phyloP scores from a whole-genome alignment of 2,888 invertebrate species.

The Isoperla grammatica region DNA sequence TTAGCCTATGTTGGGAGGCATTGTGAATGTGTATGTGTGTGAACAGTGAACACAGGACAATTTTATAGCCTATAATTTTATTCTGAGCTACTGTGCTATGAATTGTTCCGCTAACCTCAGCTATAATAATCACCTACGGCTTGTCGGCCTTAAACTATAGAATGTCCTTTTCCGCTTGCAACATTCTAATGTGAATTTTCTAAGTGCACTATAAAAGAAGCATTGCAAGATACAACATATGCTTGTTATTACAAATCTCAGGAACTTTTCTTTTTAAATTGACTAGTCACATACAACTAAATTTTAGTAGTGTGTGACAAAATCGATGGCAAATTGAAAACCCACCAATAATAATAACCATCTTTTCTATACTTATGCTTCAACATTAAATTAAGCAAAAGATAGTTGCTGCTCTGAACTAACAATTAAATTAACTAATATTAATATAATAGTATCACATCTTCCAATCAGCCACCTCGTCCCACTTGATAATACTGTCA shows the following conservation, averaged over 20 bases:
- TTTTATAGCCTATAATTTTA: conserved; percentile 7
- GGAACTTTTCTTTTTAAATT: conserved; percentile 33
- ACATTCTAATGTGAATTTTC: conserved; percentile 3
- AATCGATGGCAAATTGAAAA: conserved; percentile 26
- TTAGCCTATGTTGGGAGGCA: conserved; percentile 20
- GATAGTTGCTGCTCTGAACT: conserved; percentile 23
- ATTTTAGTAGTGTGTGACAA: conserved; percentile 24
- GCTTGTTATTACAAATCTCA: conserved; percentile 32
- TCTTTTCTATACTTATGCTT: conserved; percentile 26
- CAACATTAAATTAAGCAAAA: conserved; percentile 30
- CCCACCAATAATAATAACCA: conserved; percentile 23
- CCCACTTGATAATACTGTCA: conserved; percentile 31
- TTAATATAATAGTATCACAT: conserved; percentile 32
- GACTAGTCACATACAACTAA: conserved; percentile 31
- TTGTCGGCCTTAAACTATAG: conserved; percentile 3
- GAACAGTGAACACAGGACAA: conserved; percentile 25
- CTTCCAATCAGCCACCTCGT: conserved; percentile 5
- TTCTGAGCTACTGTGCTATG: conserved; percentile 11
- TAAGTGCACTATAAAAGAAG: conserved; percentile 31
- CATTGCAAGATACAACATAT: conserved; percentile 28
- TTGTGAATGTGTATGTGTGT: conserved; percentile 21
- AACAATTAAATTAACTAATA: conserved; percentile 27
- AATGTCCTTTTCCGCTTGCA: conserved; percentile 1
- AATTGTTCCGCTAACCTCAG: conserved; percentile 18
- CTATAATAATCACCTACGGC: conserved; percentile 15